Evolutionary conservation across 2,113 vertebrate genomes (phyloP).

Genomic region (Calidris pygmaea): DNA sequence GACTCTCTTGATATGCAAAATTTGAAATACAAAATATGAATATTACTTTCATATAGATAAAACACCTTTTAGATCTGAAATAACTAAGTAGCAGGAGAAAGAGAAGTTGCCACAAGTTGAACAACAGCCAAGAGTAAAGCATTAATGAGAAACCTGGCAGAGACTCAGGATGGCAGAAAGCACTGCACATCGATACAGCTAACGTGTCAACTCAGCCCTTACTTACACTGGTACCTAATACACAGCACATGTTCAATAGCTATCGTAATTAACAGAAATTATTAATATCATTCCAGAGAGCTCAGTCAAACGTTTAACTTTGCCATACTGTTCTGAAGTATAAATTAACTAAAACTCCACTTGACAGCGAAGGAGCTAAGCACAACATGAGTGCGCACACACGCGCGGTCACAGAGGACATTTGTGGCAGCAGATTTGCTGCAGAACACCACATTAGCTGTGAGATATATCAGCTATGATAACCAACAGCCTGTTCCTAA

Average conservation of each 20-base stretch:
- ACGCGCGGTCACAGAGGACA: not conserved
- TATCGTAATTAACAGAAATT: not conserved
- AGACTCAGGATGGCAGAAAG: not conserved
- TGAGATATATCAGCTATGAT: not conserved
- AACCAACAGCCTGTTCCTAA: not conserved
- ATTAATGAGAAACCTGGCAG: not conserved
- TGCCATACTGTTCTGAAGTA: not conserved
- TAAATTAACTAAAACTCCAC: not conserved
- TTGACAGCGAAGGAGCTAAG: not conserved
- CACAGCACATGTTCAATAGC: not conserved
- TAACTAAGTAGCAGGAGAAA: not conserved
- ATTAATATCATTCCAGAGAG: not conserved
- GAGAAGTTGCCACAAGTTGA: not conserved
- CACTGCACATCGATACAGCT: not conserved
- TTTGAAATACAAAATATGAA: not conserved
- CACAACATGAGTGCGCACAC: not conserved
- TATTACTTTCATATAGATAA: not conserved
- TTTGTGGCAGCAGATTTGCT: not conserved
- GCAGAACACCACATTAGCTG: not conserved
- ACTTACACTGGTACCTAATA: rapidly evolving
- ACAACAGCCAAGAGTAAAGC: not conserved
- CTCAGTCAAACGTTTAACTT: not conserved
- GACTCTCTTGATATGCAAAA: not conserved
- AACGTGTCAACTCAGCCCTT: not conserved
- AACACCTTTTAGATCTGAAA: not conserved